Percentiles rank a stretch among this genome's conserved stretches.
These are phyloP conservation scores for Chrysopilus asiliformis DNA, from an alignment of 2,888 invertebrate genomes.

Conservation along the genomic window DNA sequence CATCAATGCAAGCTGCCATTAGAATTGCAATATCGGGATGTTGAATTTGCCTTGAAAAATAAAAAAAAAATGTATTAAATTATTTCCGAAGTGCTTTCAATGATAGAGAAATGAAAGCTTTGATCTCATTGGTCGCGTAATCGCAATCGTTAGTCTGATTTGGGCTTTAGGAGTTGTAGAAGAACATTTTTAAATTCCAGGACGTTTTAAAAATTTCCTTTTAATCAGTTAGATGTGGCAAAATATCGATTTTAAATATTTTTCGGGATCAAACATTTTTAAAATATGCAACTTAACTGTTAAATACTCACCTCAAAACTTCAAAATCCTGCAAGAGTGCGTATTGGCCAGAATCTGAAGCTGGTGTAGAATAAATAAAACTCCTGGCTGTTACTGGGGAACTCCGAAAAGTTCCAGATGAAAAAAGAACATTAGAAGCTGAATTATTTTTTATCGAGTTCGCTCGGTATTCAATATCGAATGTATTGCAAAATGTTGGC, in stretches of 20 bases:
- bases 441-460: constrained; percentile 1
- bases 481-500: constrained; percentile 1
- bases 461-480: constrained; percentile 5
- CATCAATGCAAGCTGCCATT: constrained; percentile 39
- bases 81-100: too few species aligned
- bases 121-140: too few species aligned
- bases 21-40: constrained; percentile 41
- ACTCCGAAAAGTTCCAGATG: constrained; percentile 14
- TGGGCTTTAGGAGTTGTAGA: too few species aligned
- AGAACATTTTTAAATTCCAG: too few species aligned
- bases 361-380: constrained; percentile 1
- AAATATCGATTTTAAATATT: too few species aligned
- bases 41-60: constrained; percentile 36
- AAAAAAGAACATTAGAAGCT: constrained; percentile 11
- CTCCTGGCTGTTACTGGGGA: constrained; percentile 5
- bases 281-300: constrained; percentile 1
- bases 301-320: constrained; percentile 12
- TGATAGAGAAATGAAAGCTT: too few species aligned
- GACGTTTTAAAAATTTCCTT: too few species aligned
- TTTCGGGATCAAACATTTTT: too few species aligned
- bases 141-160: too few species aligned
- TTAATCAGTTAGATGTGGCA: too few species aligned
- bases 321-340: constrained; percentile 14
- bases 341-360: constrained; percentile 7
- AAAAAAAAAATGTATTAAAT: background rate